Conservation (phyloP, 1,140 invertebrate species). For the Hyposmocoma kahamanoa region DNA sequence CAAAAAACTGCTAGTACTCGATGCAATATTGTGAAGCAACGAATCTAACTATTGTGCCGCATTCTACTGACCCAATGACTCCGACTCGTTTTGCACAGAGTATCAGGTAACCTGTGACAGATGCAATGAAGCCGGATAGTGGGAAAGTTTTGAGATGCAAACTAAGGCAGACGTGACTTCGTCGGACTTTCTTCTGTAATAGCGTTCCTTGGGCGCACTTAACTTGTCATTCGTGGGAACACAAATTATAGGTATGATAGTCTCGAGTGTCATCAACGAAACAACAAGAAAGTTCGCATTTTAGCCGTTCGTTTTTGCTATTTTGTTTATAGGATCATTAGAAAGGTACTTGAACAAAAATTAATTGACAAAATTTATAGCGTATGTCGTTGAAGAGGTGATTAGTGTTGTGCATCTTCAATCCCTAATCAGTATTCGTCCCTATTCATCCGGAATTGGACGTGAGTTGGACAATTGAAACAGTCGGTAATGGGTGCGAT, state of each 20-base stretch:
- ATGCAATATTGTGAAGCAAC: slow-evolving; percentile 2
- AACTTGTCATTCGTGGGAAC: slow-evolving; percentile 63
- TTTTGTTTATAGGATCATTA: neutral
- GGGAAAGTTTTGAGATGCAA: slow-evolving; percentile 53
- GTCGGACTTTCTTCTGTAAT: slow-evolving; percentile 55
- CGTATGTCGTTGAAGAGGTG: slow-evolving; percentile 39
- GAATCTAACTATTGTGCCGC: slow-evolving; percentile 17
- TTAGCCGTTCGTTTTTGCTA: neutral
- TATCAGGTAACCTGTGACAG: slow-evolving; percentile 57
- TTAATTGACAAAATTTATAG: slow-evolving; percentile 31
- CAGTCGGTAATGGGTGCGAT: slow-evolving; percentile 38
- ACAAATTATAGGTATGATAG: slow-evolving; percentile 39
- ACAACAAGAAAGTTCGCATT: slow-evolving; percentile 24
- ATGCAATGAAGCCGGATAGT: slow-evolving; percentile 43
- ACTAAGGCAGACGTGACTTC: slow-evolving; percentile 62
- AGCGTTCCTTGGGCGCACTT: slow-evolving; percentile 38
- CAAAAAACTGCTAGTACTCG: slow-evolving; percentile 10
- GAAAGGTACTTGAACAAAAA: slow-evolving; percentile 22
- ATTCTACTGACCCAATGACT: slow-evolving; percentile 33
- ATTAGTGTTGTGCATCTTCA: slow-evolving; percentile 50
- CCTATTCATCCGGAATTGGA: slow-evolving; percentile 59
- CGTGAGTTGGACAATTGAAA: slow-evolving; percentile 57
- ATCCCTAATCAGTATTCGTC: slow-evolving; percentile 42
- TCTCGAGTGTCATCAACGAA: slow-evolving; percentile 27
- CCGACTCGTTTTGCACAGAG: slow-evolving; percentile 34